Conservation (phyloP, 1,140 invertebrate species). For the Calliopsis andreniformis region DNA sequence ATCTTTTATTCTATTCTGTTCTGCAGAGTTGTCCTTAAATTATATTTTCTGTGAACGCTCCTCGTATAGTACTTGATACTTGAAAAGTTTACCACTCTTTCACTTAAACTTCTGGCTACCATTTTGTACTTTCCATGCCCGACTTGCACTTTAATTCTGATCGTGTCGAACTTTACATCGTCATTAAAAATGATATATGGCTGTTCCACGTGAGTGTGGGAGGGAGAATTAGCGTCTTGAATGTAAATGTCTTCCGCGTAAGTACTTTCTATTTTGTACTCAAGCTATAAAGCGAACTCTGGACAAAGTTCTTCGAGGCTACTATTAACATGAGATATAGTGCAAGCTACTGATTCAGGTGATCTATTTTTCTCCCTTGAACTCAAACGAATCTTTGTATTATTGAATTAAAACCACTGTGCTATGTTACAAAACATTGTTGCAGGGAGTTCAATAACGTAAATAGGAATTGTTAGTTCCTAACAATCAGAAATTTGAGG, state of each 20-base stretch:
- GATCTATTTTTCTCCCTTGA: too few species aligned
- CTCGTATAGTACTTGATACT: conserved; percentile 32
- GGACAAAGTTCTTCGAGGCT: too few species aligned
- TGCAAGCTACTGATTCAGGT: too few species aligned
- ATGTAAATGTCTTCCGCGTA: neutral
- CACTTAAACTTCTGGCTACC: neutral
- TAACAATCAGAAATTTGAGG: too few species aligned
- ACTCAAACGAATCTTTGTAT: too few species aligned
- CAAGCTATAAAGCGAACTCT: neutral
- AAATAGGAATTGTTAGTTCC: too few species aligned
- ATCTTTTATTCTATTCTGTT: too few species aligned
- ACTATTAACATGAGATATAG: too few species aligned
- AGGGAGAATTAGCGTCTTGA: neutral
- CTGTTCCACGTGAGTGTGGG: neutral
- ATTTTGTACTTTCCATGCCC: conserved; percentile 45
- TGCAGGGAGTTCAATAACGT: too few species aligned
- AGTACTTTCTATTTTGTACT: neutral
- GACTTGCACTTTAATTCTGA: conserved; percentile 35
- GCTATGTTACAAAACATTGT: too few species aligned
- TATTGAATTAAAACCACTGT: too few species aligned
- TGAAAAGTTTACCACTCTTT: conserved; percentile 33
- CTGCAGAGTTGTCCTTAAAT: conserved; percentile 55
- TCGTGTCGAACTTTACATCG: conserved; percentile 54
- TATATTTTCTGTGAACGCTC: conserved; percentile 45
- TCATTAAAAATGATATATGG: conserved; percentile 52